Evolutionary conservation across 2,113 vertebrate species (phyloP), one percentile per base, ranked within the genome.

Genomic region (Caretta caretta): DNA sequence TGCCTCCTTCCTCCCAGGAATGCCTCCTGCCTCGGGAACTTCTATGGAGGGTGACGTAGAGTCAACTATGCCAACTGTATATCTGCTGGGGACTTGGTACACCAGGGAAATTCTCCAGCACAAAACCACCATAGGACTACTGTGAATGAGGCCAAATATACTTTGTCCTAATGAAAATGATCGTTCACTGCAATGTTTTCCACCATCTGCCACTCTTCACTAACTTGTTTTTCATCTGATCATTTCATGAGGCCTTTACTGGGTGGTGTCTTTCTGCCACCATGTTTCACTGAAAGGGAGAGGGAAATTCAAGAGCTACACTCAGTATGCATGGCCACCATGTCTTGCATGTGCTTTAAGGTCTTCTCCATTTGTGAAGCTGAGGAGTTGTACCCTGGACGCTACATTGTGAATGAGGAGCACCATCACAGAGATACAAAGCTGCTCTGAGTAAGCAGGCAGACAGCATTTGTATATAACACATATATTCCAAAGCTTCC

Each of bases 81-180:
- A 72, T 72, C n/a, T 38, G 19, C n/a, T 11, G 65, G 65, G 17
- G 16, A n/a, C 65, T n/a, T 20, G 35, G 65, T 83, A 5, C 29
- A 9, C 5, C 42, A 46, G 29, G 38, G 53, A 83, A 22, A 19
- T 86, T 72, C 31, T 57, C 4, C 62, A 48, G 59, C 59, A 48
- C 17, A 56, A 80, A 85, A 6, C 46, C 46, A 35, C 38, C 76
- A 54, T 0, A 2, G 46, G 85, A 89, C 42, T 72, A 83, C 11
- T 53, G 62, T n/a, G 0, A 0, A 51, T 29, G 35, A 82, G 78
- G 89, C 75, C 42, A 57, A 80, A 48, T 78, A 57, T 6, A 4
- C 79, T 10, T 35, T 12, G 17, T 76, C 80, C 75, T 86, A 25
- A 35, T 51, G 42, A 72, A 89, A 92, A 75, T n/a, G 2, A n/a